These are phyloP conservation scores for Trichopria drosophilae DNA, from an alignment of 2,888 invertebrate genomes.

Conservation along the genomic window DNA sequence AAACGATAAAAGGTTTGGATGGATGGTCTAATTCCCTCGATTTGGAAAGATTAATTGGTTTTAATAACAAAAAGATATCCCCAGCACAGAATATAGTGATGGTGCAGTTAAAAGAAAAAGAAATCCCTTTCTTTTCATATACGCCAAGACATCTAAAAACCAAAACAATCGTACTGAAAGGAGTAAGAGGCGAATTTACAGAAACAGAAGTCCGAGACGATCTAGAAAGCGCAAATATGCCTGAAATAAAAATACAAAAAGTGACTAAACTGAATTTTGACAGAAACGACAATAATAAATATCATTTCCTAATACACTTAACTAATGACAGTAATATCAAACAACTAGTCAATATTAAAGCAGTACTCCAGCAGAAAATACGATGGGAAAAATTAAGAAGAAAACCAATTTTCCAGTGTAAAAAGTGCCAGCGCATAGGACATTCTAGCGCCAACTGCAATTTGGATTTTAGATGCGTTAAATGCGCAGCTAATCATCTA, in stretches of 20 bases:
- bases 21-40: too few species aligned
- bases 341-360: not conserved
- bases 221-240: not conserved
- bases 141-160: conserved; percentile 5
- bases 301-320: conserved; percentile 8
- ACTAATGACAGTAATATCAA: conserved; percentile 1
- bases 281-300: not conserved
- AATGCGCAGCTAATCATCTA: conserved; percentile 25
- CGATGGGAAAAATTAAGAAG: conserved; percentile 25
- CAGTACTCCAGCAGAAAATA: conserved; percentile 6
- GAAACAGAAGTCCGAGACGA: conserved; percentile 8
- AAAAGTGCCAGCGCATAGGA: conserved; percentile 30
- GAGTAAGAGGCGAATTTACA: conserved; percentile 1
- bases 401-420: conserved; percentile 28
- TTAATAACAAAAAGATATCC: too few species aligned
- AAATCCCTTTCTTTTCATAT: too few species aligned
- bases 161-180: conserved; percentile 10
- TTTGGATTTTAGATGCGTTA: conserved; percentile 26
- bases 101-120: too few species aligned
- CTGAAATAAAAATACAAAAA: conserved; percentile 1
- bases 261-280: conserved; percentile 15
- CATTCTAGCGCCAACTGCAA: conserved; percentile 29
- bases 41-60: too few species aligned
- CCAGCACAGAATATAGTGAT: too few species aligned
- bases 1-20: too few species aligned